These are phyloP conservation scores for Scolopax mira DNA, from an alignment of 2,113 vertebrate genomes.

Conservation along the genomic window DNA sequence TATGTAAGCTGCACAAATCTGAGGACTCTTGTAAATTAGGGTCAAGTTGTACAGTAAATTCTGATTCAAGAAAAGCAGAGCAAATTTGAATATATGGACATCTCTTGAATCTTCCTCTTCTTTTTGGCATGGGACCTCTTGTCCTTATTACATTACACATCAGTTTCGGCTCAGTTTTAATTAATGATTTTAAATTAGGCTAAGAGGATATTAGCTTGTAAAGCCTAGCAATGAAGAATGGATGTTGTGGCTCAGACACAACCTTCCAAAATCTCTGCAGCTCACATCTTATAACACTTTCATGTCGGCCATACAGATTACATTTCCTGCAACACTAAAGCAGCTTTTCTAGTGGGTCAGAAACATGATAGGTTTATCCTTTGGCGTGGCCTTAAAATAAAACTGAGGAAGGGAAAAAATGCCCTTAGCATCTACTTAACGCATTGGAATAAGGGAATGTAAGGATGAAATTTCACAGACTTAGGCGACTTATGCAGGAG, in stretches of 20 bases:
- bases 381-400: background rate
- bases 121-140: constrained; percentile 21
- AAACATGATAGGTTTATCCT: constrained; percentile 65
- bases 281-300: constrained; percentile 66
- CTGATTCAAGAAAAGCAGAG: background rate
- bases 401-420: background rate
- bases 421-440: background rate
- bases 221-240: constrained; percentile 59
- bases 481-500: background rate
- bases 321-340: constrained; percentile 59
- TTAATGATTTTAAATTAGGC: constrained; percentile 72
- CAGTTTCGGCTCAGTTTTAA: constrained; percentile 63
- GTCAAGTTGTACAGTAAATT: background rate
- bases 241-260: constrained; percentile 65
- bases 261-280: constrained; percentile 58
- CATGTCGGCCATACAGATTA: constrained; percentile 64
- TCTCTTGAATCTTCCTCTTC: background rate
- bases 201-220: constrained; percentile 79
- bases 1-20: background rate
- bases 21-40: background rate
- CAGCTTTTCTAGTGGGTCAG: constrained; percentile 64
- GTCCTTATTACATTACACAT: constrained; percentile 57
- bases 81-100: background rate
- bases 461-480: background rate
- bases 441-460: background rate